Evolutionary conservation across 2,113 vertebrate genomes (phyloP).

Genomic region (Vanacampus margaritifer): DNA sequence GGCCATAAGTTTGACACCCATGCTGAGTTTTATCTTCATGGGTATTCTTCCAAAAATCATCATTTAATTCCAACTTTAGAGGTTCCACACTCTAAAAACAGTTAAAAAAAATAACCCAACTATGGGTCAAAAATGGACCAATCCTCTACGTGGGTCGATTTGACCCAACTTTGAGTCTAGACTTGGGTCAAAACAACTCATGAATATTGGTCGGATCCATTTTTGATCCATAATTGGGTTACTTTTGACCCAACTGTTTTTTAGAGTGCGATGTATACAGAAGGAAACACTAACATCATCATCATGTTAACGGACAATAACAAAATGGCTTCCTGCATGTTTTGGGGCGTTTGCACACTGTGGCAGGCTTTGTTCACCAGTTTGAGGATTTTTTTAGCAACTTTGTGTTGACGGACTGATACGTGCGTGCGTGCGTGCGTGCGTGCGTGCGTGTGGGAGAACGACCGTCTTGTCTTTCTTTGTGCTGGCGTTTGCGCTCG

Average conservation of each 20-base stretch:
- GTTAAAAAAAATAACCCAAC: too few relatives aligned
- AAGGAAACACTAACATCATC: conserved; percentile 43
- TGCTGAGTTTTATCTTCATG: too few relatives aligned
- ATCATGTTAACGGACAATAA: conserved; percentile 49
- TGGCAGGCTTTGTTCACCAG: conserved; percentile 40
- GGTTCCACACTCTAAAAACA: too few relatives aligned
- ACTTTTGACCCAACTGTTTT: too few relatives aligned
- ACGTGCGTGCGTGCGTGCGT: conserved; percentile 2
- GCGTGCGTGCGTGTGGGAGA: background rate
- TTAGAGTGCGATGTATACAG: conserved; percentile 42
- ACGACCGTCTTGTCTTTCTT: background rate
- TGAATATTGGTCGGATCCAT: too few relatives aligned
- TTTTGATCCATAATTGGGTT: too few relatives aligned
- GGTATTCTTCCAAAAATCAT: too few relatives aligned
- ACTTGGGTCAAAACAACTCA: too few relatives aligned
- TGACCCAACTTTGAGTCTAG: too few relatives aligned
- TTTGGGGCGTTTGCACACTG: conserved; percentile 23
- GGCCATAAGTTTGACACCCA: too few relatives aligned
- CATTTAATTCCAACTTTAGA: conserved; percentile 12
- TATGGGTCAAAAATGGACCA: too few relatives aligned
- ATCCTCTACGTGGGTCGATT: too few relatives aligned
- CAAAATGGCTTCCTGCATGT: conserved; percentile 57
- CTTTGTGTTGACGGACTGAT: conserved; percentile 31
- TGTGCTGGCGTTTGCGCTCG: background rate
- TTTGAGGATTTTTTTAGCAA: conserved; percentile 30